Conservation (phyloP, 2,888 invertebrate genomes). For the Nephrotoma flavescens region DNA sequence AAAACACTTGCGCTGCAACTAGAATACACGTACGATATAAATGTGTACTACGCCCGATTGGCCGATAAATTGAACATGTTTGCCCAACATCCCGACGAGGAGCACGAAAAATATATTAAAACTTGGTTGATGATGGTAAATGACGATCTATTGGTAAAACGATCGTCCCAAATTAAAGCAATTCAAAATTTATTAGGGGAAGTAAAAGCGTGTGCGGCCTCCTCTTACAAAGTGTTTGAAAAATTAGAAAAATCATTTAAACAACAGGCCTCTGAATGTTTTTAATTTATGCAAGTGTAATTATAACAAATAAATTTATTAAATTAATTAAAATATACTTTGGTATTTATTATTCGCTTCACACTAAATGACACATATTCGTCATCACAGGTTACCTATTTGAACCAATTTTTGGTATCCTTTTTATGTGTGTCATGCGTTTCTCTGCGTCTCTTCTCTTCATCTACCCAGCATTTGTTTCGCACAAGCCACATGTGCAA, state of each 20-base stretch:
- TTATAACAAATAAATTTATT: too few relatives aligned
- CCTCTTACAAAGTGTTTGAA: not conserved
- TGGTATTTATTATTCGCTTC: too few relatives aligned
- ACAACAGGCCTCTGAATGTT: not conserved
- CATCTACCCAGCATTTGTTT: too few relatives aligned
- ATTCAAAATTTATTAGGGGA: not conserved
- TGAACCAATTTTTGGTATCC: too few relatives aligned
- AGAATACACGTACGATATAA: not conserved
- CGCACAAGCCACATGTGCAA: too few relatives aligned
- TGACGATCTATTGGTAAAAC: not conserved
- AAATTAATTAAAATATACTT: too few relatives aligned
- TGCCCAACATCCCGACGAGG: not conserved
- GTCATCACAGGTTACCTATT: too few relatives aligned
- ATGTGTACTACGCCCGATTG: not conserved
- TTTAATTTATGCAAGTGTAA: not conserved
- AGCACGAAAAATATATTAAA: not conserved
- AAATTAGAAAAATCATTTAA: not conserved
- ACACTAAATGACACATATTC: too few relatives aligned
- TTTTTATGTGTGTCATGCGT: too few relatives aligned
- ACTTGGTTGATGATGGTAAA: not conserved
- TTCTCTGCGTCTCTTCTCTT: too few relatives aligned
- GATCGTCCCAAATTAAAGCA: not conserved
- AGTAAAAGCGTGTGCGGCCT: not conserved
- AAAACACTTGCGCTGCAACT: not conserved
- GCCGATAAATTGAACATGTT: not conserved